Base-by-base conservation (phyloP, 35 echinoderm and acorn worm species). In the Diadema setosum region DNA sequence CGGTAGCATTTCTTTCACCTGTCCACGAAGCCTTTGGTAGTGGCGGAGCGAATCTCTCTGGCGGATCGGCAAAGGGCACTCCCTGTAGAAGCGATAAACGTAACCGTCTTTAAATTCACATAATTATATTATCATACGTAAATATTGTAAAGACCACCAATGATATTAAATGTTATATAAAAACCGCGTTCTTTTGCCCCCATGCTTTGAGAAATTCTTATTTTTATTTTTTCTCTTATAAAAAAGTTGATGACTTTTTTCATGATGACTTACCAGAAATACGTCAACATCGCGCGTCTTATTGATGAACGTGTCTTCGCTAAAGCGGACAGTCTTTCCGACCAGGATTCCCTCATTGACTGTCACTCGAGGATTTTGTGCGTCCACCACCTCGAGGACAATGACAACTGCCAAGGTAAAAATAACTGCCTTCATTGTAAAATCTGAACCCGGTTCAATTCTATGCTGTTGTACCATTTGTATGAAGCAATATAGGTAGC, bases 21-120 rank as follows among this genome's bases (percentile, higher is more conserved):
- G 60, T 46, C 63, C 65, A 76, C 26, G 82, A 49, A 39, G 59
- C 23, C 46, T 70, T 76, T 8, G 81, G 63, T n/a, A 56, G 39
- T 46, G 89, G 65, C 18, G 82, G 61, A 20, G 40, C 39, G 49
- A 91, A 91, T 64, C 89, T 30, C 81, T 57, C 63, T 0, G 89
- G 89, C 42, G 82, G 39, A 63, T 85, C 65, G 8, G 82, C 89
- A 50, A 50, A 91, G 16, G 89, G 89, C 20, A 91, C 83, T 29
- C 89, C 89, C 63, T 65, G 25, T 8, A 39, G n/a, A n/a, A n/a
- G n/a, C n/a, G n/a, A n/a, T n/a, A n/a, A n/a, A n/a, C n/a, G n/a
- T n/a, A n/a, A n/a, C n/a, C n/a, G n/a, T n/a, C n/a, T n/a, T n/a
- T n/a, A n/a, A n/a, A n/a, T n/a, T n/a, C n/a, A n/a, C n/a, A n/a